Conservation (phyloP, 2,113 vertebrate genomes). For the Dasyornis broadbenti region DNA sequence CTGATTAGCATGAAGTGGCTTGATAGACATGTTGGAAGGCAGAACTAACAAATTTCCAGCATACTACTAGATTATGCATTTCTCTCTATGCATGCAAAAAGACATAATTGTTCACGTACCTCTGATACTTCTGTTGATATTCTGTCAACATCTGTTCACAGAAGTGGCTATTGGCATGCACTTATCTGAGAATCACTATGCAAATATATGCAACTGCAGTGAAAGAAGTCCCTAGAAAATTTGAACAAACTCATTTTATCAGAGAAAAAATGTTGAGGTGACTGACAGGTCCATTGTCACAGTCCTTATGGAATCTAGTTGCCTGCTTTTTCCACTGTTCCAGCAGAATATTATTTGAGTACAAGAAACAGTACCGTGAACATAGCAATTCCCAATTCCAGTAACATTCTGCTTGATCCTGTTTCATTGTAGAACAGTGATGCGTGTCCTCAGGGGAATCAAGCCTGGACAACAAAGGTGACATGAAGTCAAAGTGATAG, state of each 20-base stretch:
- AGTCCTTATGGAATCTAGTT: background rate
- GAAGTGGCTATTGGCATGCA: slow-evolving; percentile 35
- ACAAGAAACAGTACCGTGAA: background rate
- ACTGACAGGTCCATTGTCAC: slow-evolving; percentile 32
- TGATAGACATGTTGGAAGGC: background rate
- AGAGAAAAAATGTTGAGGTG: background rate
- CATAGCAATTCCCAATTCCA: background rate
- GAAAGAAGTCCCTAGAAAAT: slow-evolving; percentile 19
- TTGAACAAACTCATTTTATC: background rate
- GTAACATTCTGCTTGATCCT: background rate
- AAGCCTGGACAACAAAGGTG: background rate
- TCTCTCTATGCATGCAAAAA: slow-evolving; percentile 25
- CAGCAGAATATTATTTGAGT: background rate
- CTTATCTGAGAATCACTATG: slow-evolving; percentile 49
- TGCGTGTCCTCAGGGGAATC: background rate
- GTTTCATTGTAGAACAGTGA: background rate
- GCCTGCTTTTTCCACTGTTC: background rate
- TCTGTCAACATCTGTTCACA: slow-evolving; percentile 52
- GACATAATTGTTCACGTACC: background rate
- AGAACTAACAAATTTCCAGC: slow-evolving; percentile 2
- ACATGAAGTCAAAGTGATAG: background rate
- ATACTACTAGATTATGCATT: slow-evolving; percentile 17
- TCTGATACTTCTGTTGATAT: background rate
- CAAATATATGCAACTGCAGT: slow-evolving; percentile 24
- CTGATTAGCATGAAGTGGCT: background rate